phyloP scores from a whole-genome alignment of 2,888 invertebrate species.

The Trachelus iudaicus region DNA sequence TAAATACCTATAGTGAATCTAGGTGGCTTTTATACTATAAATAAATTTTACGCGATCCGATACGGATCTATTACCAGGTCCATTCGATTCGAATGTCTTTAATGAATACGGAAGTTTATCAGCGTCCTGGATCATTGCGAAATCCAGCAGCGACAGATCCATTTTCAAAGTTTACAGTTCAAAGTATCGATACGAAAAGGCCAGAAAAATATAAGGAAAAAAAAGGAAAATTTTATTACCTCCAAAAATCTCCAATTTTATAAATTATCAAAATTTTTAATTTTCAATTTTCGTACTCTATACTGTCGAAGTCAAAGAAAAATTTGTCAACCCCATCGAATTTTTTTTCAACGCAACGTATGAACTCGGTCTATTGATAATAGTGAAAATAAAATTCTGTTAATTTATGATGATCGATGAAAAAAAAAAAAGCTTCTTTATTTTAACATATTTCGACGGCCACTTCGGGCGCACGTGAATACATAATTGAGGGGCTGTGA shows the following conservation, averaged over 20 bases:
- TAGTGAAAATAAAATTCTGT: background rate
- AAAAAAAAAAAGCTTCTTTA: background rate
- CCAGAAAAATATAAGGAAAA: background rate
- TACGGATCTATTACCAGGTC: background rate
- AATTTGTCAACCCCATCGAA: no score
- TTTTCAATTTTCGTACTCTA: no score
- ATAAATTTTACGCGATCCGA: background rate
- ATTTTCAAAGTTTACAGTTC: background rate
- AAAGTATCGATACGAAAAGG: background rate
- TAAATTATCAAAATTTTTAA: no score
- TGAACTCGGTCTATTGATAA: background rate
- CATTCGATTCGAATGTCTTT: background rate
- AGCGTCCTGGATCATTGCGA: background rate
- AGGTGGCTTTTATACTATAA: background rate
- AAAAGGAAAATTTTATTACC: background rate
- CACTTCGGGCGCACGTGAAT: slow-evolving; percentile 7
- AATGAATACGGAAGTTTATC: background rate
- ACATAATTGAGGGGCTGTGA: slow-evolving; percentile 19
- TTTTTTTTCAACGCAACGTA: background rate
- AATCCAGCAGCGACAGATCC: background rate
- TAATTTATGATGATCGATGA: background rate
- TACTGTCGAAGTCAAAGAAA: no score
- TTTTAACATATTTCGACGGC: background rate
- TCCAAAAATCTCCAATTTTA: no score
- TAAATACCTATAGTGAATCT: background rate